These are phyloP conservation scores for Seira musarum DNA, from an alignment of 2,888 invertebrate genomes.

Conservation along the genomic window DNA sequence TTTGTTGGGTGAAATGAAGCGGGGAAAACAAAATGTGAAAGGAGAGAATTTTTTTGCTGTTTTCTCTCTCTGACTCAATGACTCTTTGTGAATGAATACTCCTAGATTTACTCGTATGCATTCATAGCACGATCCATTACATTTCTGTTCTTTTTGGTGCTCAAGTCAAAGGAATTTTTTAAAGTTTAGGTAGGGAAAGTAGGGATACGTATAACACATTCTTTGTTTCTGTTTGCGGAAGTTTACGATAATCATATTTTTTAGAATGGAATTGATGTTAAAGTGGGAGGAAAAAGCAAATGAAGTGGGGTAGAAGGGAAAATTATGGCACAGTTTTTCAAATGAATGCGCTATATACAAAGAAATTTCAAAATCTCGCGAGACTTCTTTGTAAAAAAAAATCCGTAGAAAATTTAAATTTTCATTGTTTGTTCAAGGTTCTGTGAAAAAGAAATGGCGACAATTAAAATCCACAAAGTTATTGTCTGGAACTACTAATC, in stretches of 20 bases:
- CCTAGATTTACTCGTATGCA: background rate
- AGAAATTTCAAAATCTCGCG: background rate
- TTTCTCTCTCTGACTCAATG: background rate
- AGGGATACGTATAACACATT: background rate
- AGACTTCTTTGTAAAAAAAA: background rate
- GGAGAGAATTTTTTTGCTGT: background rate
- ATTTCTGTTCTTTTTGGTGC: background rate
- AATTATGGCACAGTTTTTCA: background rate
- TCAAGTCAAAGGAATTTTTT: too few relatives aligned
- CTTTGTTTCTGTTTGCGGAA: background rate
- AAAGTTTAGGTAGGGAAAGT: too few relatives aligned
- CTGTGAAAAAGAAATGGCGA: background rate
- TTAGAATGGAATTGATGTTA: conserved; percentile 2
- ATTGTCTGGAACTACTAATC: too few relatives aligned
- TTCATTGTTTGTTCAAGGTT: background rate
- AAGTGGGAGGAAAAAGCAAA: background rate
- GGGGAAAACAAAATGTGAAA: conserved; percentile 1
- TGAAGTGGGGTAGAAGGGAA: background rate
- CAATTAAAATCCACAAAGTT: too few relatives aligned
- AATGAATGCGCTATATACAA: background rate
- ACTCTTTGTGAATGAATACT: background rate
- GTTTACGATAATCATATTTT: conserved; percentile 7
- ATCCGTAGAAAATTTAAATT: too few relatives aligned
- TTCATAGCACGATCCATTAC: background rate
- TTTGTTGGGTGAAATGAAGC: conserved; percentile 1